Evolutionary conservation across 1,140 invertebrate genomes (phyloP).

Genomic region (Leptoteleia sp.): DNA sequence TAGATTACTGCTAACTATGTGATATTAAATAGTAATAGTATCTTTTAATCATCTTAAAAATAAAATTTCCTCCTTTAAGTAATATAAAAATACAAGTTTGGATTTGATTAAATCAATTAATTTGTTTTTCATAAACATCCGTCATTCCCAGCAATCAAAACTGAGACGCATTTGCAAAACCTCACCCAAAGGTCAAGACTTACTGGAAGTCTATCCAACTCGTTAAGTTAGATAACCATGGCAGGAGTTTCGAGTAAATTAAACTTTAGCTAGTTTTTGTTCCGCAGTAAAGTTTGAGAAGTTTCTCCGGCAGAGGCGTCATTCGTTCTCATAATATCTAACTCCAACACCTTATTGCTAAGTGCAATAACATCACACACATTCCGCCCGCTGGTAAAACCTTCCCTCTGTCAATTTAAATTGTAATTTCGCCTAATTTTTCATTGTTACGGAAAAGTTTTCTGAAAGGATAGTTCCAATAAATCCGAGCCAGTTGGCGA

Average conservation of each 20-base stretch:
- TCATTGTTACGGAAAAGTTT: slow-evolving; percentile 4
- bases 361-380: slow-evolving; percentile 35
- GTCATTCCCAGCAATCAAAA: too few relatives aligned
- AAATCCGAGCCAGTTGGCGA: slow-evolving; percentile 12
- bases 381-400: slow-evolving; percentile 1
- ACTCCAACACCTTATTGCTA: slow-evolving; percentile 29
- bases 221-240: slow-evolving; percentile 42
- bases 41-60: too few relatives aligned
- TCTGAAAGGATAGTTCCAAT: background rate
- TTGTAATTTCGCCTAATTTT: slow-evolving; percentile 22
- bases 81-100: too few relatives aligned
- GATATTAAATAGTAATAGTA: too few relatives aligned
- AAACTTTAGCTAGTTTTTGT: slow-evolving; percentile 50
- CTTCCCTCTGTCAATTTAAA: slow-evolving; percentile 2
- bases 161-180: slow-evolving; percentile 17
- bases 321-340: slow-evolving; percentile 47
- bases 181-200: slow-evolving; percentile 36
- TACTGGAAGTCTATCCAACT: slow-evolving; percentile 43
- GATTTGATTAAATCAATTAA: too few relatives aligned
- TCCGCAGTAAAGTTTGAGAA: slow-evolving; percentile 24
- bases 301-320: slow-evolving; percentile 11
- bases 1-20: too few relatives aligned
- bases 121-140: too few relatives aligned
- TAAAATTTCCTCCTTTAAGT: too few relatives aligned
- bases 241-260: slow-evolving; percentile 47